Evolutionary conservation across 1,140 invertebrate genomes (phyloP), one percentile per base, ranked within the genome.

Genomic region (Saxidomus purpurata): DNA sequence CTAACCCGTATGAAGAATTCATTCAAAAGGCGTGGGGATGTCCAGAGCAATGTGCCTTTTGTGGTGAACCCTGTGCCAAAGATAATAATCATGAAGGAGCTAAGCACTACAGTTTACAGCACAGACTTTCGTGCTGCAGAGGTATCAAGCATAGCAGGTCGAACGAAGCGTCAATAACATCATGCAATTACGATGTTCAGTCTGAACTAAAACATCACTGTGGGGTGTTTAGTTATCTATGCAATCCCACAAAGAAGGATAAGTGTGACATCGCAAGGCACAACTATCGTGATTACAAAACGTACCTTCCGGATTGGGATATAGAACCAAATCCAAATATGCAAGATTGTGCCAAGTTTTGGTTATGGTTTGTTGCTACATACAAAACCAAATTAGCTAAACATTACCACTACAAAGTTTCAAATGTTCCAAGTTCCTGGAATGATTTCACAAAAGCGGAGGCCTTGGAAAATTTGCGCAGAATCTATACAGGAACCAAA

Each of bases 101-200:
- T 47, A 36, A 74, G 15, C 69, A 74, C 38, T n/a, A 17, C 8
- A n/a, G 69, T 74, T 28, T 36, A 15, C 69, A 74, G 28, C 69
- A 74, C 28, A 28, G 69, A 74, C 69, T 31, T 17, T 17, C 13
- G 8, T 36, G 31, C 28, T 74, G 69, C 28, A 47, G 17, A 17
- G 43, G 43, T 9, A 17, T 47, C 43, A 47, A 17, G 17, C 8
- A 47, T 47, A 47, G 8, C 8, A 47, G 17, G 17, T 9, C 31
- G 9, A 6, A 34, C 17, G 8, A 74, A 40, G 31, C 69, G 17
- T 28, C 31, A 9, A 19, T 36, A 15, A 31, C 15, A 74, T 17
- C 69, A 9, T 74, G 69, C n/a, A 40, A 40, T 22, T 74, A 74
- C 34, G 17, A 74, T 36, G 38, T 74, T 36, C 69, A 74, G n/a